Conservation (phyloP, 92 coral and sea anemone species). For the Muricea muricata region DNA sequence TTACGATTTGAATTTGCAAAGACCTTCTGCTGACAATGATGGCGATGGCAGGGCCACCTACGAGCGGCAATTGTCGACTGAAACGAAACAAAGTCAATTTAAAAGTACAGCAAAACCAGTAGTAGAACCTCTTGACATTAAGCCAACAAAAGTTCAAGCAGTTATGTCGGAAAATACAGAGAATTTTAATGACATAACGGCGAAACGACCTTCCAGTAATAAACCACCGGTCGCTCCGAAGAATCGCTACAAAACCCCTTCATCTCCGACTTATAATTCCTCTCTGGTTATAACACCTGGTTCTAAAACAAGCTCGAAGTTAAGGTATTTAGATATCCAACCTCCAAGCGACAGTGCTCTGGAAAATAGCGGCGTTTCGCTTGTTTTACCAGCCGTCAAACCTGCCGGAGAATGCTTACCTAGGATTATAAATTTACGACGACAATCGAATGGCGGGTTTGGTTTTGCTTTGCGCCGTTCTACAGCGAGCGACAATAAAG, state of each 20-base stretch:
- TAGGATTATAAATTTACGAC: conserved; percentile 72
- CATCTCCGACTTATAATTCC: conserved; percentile 8
- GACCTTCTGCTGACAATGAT: not conserved
- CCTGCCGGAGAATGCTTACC: conserved; percentile 89
- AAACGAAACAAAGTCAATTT: conserved; percentile 75
- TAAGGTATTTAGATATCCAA: conserved; percentile 48
- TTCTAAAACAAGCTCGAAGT: conserved; percentile 4
- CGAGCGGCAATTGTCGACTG: conserved; percentile 38
- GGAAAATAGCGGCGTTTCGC: conserved; percentile 86
- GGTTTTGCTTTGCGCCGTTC: conserved; percentile 95
- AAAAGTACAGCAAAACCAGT: conserved; percentile 42
- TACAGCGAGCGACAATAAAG: conserved; percentile 70
- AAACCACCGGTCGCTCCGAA: not conserved
- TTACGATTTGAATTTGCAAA: not conserved
- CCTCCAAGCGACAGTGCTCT: conserved; percentile 86
- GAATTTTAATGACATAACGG: conserved; percentile 4
- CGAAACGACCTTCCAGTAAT: conserved; percentile 24
- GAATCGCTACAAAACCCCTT: not conserved
- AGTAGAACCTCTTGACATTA: conserved; percentile 61
- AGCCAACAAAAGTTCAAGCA: conserved; percentile 79
- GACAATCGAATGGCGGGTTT: conserved; percentile 91
- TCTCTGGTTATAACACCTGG: conserved; percentile 31
- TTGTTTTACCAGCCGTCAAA: conserved; percentile 83
- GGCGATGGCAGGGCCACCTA: not conserved
- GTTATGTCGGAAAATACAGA: conserved; percentile 38